Percentiles rank a stretch among this genome's conserved stretches.
phyloP scores from a whole-genome alignment of 2,888 invertebrate genomes.

The Tinea pellionella region DNA sequence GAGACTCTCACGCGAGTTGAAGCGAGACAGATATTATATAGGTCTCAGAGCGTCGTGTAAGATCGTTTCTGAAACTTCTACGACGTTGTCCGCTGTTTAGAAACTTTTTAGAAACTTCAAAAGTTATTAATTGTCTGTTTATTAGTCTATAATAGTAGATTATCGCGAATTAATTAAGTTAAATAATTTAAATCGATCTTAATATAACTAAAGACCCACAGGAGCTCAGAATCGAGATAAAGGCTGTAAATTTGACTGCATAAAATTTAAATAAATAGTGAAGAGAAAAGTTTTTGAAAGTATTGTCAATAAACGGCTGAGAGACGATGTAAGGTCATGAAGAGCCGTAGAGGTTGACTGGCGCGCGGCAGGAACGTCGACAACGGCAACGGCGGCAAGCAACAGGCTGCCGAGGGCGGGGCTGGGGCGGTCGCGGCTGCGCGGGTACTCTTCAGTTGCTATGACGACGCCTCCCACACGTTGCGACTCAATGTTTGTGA shows the following conservation, averaged over 20 bases:
- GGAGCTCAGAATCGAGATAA: not conserved
- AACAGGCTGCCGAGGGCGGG: constrained; percentile 63
- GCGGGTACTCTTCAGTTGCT: constrained; percentile 43
- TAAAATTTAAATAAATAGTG: not conserved
- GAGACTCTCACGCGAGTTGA: constrained; percentile 30
- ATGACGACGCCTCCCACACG: constrained; percentile 52
- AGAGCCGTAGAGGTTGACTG: constrained; percentile 41
- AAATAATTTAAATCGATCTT: not conserved
- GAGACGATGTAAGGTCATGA: constrained; percentile 29
- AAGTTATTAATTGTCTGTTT: not conserved
- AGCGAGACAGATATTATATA: constrained; percentile 24
- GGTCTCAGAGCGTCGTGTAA: constrained; percentile 4
- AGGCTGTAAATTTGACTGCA: not conserved
- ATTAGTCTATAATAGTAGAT: not conserved
- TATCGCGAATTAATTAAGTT: not conserved
- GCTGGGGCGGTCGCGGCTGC: constrained; percentile 44
- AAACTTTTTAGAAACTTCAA: not conserved
- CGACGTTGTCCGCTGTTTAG: not conserved
- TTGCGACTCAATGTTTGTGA: constrained; percentile 48
- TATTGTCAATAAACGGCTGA: constrained; percentile 3
- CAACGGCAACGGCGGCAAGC: constrained; percentile 34
- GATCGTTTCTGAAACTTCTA: not conserved
- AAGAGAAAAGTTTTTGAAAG: not conserved
- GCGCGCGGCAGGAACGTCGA: constrained; percentile 24
- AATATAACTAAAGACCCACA: not conserved